Evolutionary conservation across 2,888 invertebrate genomes (phyloP), one percentile per base, ranked within the genome.

Genomic region (Smittia sp.): DNA sequence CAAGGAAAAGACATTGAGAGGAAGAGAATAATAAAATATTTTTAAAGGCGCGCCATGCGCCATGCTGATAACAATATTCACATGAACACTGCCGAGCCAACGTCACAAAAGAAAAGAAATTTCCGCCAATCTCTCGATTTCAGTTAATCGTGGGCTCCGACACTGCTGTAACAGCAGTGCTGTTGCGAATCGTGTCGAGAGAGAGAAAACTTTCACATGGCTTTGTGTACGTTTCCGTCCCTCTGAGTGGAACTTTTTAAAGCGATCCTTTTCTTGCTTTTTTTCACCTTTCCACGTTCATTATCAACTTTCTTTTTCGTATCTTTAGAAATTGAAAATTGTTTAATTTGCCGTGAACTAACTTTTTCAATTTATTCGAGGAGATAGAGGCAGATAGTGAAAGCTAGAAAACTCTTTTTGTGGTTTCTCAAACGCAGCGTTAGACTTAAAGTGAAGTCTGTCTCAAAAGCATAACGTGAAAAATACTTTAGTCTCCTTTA

Each of bases 161-260:
- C n/a, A n/a, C n/a, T n/a, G n/a, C n/a, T n/a, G n/a, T n/a, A n/a
- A n/a, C n/a, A n/a, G n/a, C n/a, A n/a, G n/a, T n/a, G n/a, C n/a
- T n/a, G n/a, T n/a, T n/a, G n/a, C n/a, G n/a, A n/a, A n/a, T n/a
- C n/a, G 20, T 9, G 46, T 22, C 18, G n/a, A 41, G 24, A 67
- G 41, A 67, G 13, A 38, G 39, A 66, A 15, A 18, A 20, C 25
- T 24, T 67, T 67, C 41, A 32, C 38, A 66, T 66, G 66, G 39
- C 67, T 20, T 20, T 67, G 67, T 67, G 38, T 66, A 63, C 24
- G 22, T 41, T 39, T 68, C 38, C 24, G 68, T 32, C 46, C 68
- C 41, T 68, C 46, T 38, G 46, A 20, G 18, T 46, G 15, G 18
- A 58, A 1, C 18, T 7, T 58, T 58, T 58, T 22, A 58, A 3